Conservation (phyloP, 2,797 vertebrate species). For the Sebastes steindachneri region DNA sequence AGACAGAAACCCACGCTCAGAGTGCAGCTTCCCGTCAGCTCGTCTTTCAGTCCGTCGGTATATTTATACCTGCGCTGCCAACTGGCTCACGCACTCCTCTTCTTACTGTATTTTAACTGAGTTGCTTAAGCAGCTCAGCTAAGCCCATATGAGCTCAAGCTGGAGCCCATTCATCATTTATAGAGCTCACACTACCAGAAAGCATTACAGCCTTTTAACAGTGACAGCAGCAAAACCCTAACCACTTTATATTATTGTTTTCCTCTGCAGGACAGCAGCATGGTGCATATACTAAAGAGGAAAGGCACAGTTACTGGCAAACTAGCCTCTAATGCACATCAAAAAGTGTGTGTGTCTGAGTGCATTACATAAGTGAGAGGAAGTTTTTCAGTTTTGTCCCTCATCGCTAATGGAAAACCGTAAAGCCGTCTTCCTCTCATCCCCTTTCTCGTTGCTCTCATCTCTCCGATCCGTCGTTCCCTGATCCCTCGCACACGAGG, state of each 20-base stretch:
- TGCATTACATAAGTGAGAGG: slow-evolving; percentile 7
- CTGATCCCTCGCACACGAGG: background rate
- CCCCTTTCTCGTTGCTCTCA: background rate
- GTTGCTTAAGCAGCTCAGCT: slow-evolving; percentile 17
- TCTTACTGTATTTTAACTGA: slow-evolving; percentile 12
- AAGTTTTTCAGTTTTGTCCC: background rate
- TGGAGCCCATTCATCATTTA: slow-evolving; percentile 15
- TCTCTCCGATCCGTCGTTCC: background rate
- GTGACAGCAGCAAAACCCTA: background rate
- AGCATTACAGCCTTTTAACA: background rate
- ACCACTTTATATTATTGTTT: background rate
- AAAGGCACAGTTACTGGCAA: background rate
- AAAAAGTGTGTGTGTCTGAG: background rate
- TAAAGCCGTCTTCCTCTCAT: slow-evolving; percentile 22
- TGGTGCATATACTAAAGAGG: background rate
- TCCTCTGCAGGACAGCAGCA: background rate
- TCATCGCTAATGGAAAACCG: slow-evolving; percentile 28
- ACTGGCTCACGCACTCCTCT: slow-evolving; percentile 17
- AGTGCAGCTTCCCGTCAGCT: slow-evolving; percentile 25
- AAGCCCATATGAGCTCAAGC: background rate
- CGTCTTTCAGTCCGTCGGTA: slow-evolving; percentile 4
- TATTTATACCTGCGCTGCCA: slow-evolving; percentile 42
- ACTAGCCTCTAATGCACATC: slow-evolving; percentile 15
- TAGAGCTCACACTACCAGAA: background rate
- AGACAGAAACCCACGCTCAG: slow-evolving; percentile 2